phyloP scores from a whole-genome alignment of 2,113 vertebrate species.

The Ochotona princeps region DNA sequence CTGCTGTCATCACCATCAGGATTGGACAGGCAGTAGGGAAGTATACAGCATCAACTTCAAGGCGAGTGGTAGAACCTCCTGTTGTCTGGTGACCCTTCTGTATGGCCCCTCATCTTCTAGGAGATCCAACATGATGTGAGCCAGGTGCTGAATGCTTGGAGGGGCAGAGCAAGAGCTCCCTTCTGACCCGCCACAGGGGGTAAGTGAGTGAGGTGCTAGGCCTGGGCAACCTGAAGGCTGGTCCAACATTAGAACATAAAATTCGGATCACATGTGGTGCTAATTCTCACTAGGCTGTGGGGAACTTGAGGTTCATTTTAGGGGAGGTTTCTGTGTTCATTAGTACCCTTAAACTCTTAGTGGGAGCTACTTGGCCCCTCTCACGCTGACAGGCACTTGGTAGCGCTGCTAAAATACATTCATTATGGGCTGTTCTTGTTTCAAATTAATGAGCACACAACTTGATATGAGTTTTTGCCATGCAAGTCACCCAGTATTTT shows the following conservation, averaged over 20 bases:
- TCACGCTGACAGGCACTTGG: background rate
- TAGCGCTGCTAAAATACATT: background rate
- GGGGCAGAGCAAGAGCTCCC: background rate
- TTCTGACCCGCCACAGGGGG: background rate
- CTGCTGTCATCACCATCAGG: background rate
- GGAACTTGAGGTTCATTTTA: background rate
- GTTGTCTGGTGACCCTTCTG: background rate
- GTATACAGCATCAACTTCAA: background rate
- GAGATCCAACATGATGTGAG: background rate
- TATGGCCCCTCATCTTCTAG: background rate
- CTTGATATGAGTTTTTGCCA: background rate
- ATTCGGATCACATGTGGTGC: background rate
- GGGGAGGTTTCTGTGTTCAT: background rate
- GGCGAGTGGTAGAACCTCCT: background rate
- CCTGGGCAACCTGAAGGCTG: background rate
- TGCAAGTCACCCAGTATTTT: background rate
- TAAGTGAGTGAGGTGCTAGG: background rate
- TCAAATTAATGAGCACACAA: background rate
- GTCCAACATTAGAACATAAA: background rate
- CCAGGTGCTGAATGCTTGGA: background rate
- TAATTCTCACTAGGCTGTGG: background rate
- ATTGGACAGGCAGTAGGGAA: conserved; percentile 49
- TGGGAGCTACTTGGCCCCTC: background rate
- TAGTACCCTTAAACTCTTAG: background rate
- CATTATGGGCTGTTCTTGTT: background rate